Evolutionary conservation across 2,797 vertebrate genomes (phyloP), one percentile per base, ranked within the genome.

Genomic region (Tapera naevia): DNA sequence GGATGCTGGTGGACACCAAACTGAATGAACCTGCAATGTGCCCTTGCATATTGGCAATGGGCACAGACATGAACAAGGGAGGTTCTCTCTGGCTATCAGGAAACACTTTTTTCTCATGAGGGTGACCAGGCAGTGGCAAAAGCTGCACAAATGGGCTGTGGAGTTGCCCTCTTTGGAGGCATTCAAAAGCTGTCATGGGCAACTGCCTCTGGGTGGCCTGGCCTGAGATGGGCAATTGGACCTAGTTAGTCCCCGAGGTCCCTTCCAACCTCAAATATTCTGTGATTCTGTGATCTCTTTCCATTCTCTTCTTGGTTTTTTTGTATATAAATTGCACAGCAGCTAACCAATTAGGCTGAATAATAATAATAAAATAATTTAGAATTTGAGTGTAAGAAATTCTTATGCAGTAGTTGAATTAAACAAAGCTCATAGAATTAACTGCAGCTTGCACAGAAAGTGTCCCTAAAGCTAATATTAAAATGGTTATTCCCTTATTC

Each of bases 161-260:
- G 12, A 33, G 6, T 41, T 3, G 1, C 13, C 4, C 3, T 74
- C 17, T 33, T 35, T 61, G n/a, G 15, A 30, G 19, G 3, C 15
- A 51, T 46, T 28, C 12, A 48, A 24, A 74, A 35, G 3, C 12
- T 33, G 4, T 21, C 32, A 35, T 56, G 28, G 30, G 11, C 17
- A 64, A 35, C 0, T 0, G 14, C 19, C 8, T 41, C 21, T 23
- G 39, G 4, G 11, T 61, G 28, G 11, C 11, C 23, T 33, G 65
- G 35, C 19, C 17, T 28, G 24, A 62, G 16, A 6, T 41, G 39
- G 4, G 50, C 13, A 2, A 1, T 7, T 84, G 9, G 15, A 58
- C 16, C 6, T 53, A n/a, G 5, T 24, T 7, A 25, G 10, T 39
- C 4, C 18, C 7, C 7, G 4, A 18, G 15, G 4, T 50, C 7